Evolutionary conservation across 2,113 vertebrate species (phyloP).

Genomic region (Mustelus asterias): DNA sequence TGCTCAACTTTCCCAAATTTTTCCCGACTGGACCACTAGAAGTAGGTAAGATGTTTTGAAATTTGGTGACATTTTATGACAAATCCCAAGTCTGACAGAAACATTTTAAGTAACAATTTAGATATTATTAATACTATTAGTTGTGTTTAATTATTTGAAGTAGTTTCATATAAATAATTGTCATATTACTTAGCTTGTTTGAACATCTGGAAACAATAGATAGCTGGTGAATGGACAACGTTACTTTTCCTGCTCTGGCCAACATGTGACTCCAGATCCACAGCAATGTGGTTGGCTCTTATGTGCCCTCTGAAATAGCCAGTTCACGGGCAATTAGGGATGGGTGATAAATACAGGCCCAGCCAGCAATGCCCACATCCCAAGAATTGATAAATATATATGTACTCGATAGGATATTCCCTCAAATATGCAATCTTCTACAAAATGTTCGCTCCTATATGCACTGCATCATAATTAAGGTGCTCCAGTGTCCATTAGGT

Average conservation of each 20-base stretch:
- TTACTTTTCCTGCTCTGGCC: neutral
- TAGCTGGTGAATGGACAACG: neutral
- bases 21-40: neutral
- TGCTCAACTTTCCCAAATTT: neutral
- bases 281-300: no score
- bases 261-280: no score
- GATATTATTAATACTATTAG: neutral
- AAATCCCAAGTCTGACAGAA: neutral
- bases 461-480: neutral
- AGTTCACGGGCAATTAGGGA: no score
- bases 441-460: neutral
- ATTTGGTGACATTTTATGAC: neutral
- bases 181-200: neutral
- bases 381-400: no score
- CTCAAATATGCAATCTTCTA: neutral
- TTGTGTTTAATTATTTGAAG: neutral
- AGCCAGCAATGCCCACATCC: no score
- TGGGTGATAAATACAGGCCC: no score
- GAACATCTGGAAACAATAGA: neutral
- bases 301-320: no score
- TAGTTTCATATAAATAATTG: neutral
- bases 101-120: neutral
- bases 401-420: neutral
- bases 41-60: neutral
- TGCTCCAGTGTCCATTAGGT: neutral